These are phyloP conservation scores for Todiramphus saurophagus DNA, from an alignment of 2,113 vertebrate genomes.

Conservation along the genomic window DNA sequence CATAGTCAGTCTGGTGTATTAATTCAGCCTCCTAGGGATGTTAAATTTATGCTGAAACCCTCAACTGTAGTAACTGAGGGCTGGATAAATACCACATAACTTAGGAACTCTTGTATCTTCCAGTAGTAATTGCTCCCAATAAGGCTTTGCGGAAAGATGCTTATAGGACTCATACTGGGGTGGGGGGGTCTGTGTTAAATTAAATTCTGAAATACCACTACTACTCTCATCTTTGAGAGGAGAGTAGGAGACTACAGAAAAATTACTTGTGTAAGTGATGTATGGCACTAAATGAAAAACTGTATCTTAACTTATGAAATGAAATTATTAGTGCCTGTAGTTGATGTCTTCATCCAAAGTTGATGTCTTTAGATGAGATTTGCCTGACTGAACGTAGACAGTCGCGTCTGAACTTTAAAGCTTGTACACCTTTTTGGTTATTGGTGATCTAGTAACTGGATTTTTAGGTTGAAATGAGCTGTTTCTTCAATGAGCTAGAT, in stretches of 20 bases:
- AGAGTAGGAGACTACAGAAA: background rate
- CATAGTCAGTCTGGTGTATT: background rate
- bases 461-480: background rate
- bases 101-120: background rate
- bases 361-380: background rate
- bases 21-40: background rate
- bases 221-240: background rate
- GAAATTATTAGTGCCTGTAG: background rate
- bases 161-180: rapidly evolving
- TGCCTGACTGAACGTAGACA: background rate
- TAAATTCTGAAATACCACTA: background rate
- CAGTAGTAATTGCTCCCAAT: background rate
- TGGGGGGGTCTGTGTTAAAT: too few relatives aligned
- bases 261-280: background rate
- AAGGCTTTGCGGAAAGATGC: background rate
- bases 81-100: background rate
- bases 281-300: background rate
- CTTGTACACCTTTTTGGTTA: background rate
- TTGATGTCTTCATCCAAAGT: background rate
- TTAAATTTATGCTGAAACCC: background rate
- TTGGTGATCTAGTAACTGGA: background rate
- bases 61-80: background rate
- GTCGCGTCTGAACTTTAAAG: background rate
- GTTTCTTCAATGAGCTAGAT: background rate
- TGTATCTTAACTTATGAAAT: background rate